Evolutionary conservation across 1,140 invertebrate species (phyloP).

Genomic region (Monochamus saltuarius): DNA sequence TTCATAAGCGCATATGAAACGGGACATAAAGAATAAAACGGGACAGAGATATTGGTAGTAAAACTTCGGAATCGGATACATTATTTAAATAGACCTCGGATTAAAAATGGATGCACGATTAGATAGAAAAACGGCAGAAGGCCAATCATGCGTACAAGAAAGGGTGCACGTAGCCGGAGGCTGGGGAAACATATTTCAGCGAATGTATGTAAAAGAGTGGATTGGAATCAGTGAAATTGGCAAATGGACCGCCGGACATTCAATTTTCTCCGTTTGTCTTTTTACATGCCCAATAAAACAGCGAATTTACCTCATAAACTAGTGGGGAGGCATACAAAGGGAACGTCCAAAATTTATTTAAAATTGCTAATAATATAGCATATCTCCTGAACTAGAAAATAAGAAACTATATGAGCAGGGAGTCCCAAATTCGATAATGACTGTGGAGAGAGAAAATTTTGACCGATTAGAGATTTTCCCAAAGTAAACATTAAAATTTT

Average conservation of each 20-base stretch:
- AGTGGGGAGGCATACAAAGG: too few species aligned
- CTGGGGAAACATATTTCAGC: constrained; percentile 3
- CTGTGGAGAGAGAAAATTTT: too few species aligned
- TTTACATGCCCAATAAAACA: constrained; percentile 14
- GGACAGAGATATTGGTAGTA: not conserved
- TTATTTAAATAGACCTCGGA: too few species aligned
- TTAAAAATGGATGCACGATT: too few species aligned
- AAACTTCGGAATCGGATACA: not conserved
- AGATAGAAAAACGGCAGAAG: not conserved
- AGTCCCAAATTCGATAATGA: too few species aligned
- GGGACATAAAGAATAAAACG: not conserved
- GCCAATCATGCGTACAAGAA: constrained; percentile 7
- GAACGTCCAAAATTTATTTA: too few species aligned
- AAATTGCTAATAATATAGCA: too few species aligned
- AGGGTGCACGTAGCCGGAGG: not conserved
- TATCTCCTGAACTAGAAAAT: too few species aligned
- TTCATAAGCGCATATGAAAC: too few species aligned
- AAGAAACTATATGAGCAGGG: too few species aligned
- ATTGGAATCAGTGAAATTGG: not conserved
- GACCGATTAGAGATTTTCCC: too few species aligned
- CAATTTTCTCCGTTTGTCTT: constrained; percentile 7
- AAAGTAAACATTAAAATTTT: too few species aligned
- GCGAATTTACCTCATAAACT: not conserved
- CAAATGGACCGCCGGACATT: constrained; percentile 21
- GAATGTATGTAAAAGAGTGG: not conserved